Evolutionary conservation across 2,113 vertebrate species (phyloP).

Genomic region (Eubucco bourcierii): DNA sequence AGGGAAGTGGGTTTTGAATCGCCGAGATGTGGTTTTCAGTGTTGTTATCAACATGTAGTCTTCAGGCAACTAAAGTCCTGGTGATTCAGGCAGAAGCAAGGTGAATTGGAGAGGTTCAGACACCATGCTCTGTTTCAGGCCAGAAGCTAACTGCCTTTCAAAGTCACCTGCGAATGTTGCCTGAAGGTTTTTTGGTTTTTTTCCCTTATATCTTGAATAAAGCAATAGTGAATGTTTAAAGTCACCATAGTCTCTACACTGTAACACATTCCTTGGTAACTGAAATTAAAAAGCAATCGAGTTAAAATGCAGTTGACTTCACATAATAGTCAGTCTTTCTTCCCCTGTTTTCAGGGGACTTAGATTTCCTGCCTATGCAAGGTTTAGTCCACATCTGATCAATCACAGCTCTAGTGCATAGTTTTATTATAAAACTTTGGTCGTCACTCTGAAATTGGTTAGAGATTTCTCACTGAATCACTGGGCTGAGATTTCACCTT

Average conservation of each 20-base stretch:
- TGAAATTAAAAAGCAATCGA: not conserved
- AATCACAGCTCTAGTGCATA: not conserved
- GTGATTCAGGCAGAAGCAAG: not conserved
- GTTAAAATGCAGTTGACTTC: not conserved
- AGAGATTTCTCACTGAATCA: not conserved
- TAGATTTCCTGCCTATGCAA: not conserved
- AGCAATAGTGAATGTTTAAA: not conserved
- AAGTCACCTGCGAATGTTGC: not conserved
- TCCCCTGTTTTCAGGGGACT: not conserved
- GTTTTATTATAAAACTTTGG: not conserved
- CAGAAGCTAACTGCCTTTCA: not conserved
- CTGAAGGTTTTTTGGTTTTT: not conserved
- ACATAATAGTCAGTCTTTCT: rapidly evolving
- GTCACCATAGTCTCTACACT: not conserved
- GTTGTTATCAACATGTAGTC: not conserved
- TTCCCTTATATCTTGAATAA: not conserved
- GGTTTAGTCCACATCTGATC: not conserved
- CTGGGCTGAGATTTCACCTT: not conserved
- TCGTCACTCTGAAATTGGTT: not conserved
- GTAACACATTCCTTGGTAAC: not conserved
- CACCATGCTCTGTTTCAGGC: not conserved
- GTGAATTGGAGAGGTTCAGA: not conserved
- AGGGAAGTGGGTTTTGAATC: not conserved
- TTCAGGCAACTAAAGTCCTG: not conserved
- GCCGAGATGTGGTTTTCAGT: not conserved